Base-by-base conservation (phyloP, 2,113 vertebrate genomes). In the Psittacus erithacus region DNA sequence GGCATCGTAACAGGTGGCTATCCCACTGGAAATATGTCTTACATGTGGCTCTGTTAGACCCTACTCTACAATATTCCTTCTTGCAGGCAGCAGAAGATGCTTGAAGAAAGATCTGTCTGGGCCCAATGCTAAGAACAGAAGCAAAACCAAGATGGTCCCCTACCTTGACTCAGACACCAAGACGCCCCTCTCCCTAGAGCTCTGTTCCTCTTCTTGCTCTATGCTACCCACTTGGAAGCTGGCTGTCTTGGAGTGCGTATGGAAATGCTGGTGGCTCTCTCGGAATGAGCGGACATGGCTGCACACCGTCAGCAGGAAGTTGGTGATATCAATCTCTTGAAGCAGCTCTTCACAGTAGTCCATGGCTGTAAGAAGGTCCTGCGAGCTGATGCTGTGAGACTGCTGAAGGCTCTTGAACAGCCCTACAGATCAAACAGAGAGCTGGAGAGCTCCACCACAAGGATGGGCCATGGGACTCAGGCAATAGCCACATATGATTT, bases 271-370 rank as follows among this genome's bases (percentile, higher is more conserved):
- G 81, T 96, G 97, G 55, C 97, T 97, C 83, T 99, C 98, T 47
- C 97, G 95, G 90, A 99, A 99, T 0, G 93, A 96, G 69, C 98
- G 97, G 28, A 99, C 97, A 7, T 99, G 99, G 91, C 98, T 99
- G 83, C 99, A 99, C n/a, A 99, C 98, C 0, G 99, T 99, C 63
- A 99, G 98, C 85, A 99, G 97, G 93, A 99, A 99, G 81, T 98
- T 95, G 25, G 99, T 99, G 98, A 99, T 98, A 91, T 99, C 99
- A 5, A 99, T 98, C 97, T 99, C 99, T 94, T 99, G 99, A 17
- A 99, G 98, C 7, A 99, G 98, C 81, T 99, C 99, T 93, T 99
- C 99, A 94, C 99, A 99, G 97, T 99, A 99, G 96, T 99, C 99
- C 96, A 99, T 98, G 13, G 99, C 99, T 64, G 98, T 98, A 76